Percentiles rank a stretch among this genome's conserved stretches.
Evolutionary conservation across 2,888 invertebrate species (phyloP).

Genomic region (Dromius quadrimaculatus): DNA sequence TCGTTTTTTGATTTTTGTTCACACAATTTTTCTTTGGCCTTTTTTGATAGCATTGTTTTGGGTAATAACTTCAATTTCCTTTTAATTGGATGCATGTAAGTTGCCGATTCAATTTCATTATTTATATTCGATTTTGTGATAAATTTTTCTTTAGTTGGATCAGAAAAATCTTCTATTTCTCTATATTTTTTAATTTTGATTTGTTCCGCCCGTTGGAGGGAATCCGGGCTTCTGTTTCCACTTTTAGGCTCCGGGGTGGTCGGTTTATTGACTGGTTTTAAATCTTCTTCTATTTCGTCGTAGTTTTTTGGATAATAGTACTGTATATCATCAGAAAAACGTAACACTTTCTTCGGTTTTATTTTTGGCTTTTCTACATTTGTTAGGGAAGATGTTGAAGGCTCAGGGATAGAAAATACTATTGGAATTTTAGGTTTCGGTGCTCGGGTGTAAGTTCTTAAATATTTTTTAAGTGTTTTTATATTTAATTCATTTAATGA

Average conservation of each 20-base stretch:
- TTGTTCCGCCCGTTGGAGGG: neutral
- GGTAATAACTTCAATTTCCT: neutral
- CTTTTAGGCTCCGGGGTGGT: neutral
- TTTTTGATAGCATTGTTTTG: slow-evolving; percentile 9
- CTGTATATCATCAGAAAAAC: neutral
- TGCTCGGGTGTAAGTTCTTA: slow-evolving; percentile 1
- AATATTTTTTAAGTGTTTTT: neutral
- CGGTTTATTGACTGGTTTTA: neutral
- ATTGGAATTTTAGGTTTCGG: neutral
- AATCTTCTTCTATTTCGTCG: neutral
- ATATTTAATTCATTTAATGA: slow-evolving; percentile 3
- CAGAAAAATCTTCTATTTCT: neutral
- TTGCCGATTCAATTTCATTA: too few relatives aligned
- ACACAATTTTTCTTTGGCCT: slow-evolving; percentile 4
- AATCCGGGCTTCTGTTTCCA: too few relatives aligned
- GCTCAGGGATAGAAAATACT: slow-evolving; percentile 8
- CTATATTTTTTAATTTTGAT: slow-evolving; percentile 16
- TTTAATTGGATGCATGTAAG: neutral
- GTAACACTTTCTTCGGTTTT: slow-evolving; percentile 5
- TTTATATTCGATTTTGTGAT: neutral
- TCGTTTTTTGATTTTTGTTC: neutral
- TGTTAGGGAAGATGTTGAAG: neutral
- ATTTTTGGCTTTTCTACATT: neutral
- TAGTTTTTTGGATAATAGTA: neutral
- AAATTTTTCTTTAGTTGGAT: neutral